Base-by-base conservation (phyloP, 1,140 invertebrate species). In the Sweltsa coloradensis region DNA sequence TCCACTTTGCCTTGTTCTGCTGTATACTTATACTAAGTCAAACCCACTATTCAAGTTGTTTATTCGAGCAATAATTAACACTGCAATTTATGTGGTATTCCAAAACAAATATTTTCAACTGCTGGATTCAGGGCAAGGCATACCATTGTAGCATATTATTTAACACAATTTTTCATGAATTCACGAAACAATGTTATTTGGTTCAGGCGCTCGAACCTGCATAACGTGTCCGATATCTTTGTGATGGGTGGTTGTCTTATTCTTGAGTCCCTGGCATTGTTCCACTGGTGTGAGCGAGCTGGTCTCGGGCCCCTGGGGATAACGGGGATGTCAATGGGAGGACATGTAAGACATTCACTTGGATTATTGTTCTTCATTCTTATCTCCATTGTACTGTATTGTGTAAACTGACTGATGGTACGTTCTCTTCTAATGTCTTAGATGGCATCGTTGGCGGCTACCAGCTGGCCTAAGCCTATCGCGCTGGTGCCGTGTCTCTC, bases 321-420 rank as follows among this genome's bases (percentile, higher is more conserved):
- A 6, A 92, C 90, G 18, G 95, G 95, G n/a, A 76, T 98, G 40
- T 98, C 95, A n/a, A 97, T 99, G 94, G 96, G 96, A 47, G 96
- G 95, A 39, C 92, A 97, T 78, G 91, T 96, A 63, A 75, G 83
- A 76, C 56, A 42, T 51, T 48, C 49, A 50, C 41, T 50, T 51
- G 13, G 27, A 16, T 41, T 47, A 24, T 22, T 45, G 16, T 19
- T 47, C 34, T 46, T 16, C 34, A 13, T 36, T 45, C 11, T 31
- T 2, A 41, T 23, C 24, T 13, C 22, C 27, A 14, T 2, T 25
- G 25, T 42, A n/a, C 16, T 34, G 16, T 16, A 18, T 14, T 51
- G 13, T 25, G 22, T 51, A 34, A 39, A 53, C 34, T 29, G 11
- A 23, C 27, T 11, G 19, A 19, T 46, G 44, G 18, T 18, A 16